phyloP scores from a whole-genome alignment of 1,140 invertebrate genomes.

The Daktulosphaira vitifoliae region DNA sequence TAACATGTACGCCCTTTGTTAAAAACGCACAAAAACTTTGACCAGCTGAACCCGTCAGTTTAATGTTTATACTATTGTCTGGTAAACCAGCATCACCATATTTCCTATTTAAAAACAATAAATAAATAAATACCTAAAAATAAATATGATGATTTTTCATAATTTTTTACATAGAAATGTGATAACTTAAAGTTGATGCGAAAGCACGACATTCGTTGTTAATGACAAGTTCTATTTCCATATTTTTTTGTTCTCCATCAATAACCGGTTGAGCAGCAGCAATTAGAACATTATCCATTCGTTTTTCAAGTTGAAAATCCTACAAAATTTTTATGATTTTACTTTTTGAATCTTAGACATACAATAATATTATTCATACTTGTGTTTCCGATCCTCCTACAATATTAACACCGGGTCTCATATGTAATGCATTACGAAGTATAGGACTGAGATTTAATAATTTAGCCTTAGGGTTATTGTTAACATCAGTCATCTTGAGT shows the following conservation, averaged over 20 bases:
- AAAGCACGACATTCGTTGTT: constrained; percentile 89
- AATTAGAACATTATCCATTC: constrained; percentile 78
- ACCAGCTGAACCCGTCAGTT: constrained; percentile 86
- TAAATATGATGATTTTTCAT: neutral
- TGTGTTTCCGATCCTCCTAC: constrained; percentile 75
- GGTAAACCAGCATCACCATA: constrained; percentile 82
- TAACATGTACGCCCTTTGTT: constrained; percentile 78
- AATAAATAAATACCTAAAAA: neutral
- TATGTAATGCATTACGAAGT: constrained; percentile 77
- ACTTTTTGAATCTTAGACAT: no score
- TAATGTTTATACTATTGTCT: constrained; percentile 74
- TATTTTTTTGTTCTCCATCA: constrained; percentile 55
- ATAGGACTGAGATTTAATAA: constrained; percentile 76
- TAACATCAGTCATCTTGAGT: constrained; percentile 53
- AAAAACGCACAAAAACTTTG: constrained; percentile 99
- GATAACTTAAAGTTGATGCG: constrained; percentile 85
- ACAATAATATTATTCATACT: constrained; percentile 36
- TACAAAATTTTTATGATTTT: constrained; percentile 43
- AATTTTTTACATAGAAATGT: constrained; percentile 73
- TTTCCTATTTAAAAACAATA: constrained; percentile 52
- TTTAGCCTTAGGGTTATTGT: constrained; percentile 67
- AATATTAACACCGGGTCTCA: constrained; percentile 84
- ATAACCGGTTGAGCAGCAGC: constrained; percentile 64
- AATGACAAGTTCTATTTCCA: constrained; percentile 72
- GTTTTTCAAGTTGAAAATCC: constrained; percentile 86